Conservation (phyloP, 2,797 vertebrate genomes). For the Hemibagrus guttatus region DNA sequence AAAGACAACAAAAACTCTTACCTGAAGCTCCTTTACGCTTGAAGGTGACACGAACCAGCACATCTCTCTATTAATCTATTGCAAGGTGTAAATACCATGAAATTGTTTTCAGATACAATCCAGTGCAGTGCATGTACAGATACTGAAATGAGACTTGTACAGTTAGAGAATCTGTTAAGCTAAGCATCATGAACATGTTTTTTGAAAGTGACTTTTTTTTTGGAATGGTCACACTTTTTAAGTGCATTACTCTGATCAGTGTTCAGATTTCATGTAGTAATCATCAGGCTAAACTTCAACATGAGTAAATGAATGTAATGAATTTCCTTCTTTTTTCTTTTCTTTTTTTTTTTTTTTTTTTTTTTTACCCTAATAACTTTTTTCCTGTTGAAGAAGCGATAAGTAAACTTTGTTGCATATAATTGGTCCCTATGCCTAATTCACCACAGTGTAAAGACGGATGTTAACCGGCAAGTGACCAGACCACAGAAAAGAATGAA, state of each 20-base stretch:
- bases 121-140: slow-evolving; percentile 44
- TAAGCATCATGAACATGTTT: slow-evolving; percentile 52
- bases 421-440: background rate
- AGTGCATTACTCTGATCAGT: slow-evolving; percentile 53
- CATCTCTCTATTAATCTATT: slow-evolving; percentile 63
- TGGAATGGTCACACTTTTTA: slow-evolving; percentile 31
- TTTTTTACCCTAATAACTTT: background rate
- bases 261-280: slow-evolving; percentile 67
- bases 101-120: slow-evolving; percentile 44
- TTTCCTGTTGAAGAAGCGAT: slow-evolving; percentile 38
- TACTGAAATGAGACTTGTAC: slow-evolving; percentile 45
- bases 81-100: slow-evolving; percentile 61
- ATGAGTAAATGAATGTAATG: slow-evolving; percentile 78
- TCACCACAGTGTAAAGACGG: slow-evolving; percentile 1
- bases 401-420: slow-evolving; percentile 23
- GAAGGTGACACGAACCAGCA: slow-evolving; percentile 67
- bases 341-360: slow-evolving; percentile 65
- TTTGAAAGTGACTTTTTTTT: slow-evolving; percentile 20
- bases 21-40: slow-evolving; percentile 57
- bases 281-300: slow-evolving; percentile 70
- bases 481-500: slow-evolving; percentile 6
- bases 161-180: slow-evolving; percentile 55
- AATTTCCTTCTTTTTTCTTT: slow-evolving; percentile 64
- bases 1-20: background rate
- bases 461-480: slow-evolving; percentile 1